phyloP scores from a whole-genome alignment of 2,113 vertebrate species.

The Alligator sinensis region DNA sequence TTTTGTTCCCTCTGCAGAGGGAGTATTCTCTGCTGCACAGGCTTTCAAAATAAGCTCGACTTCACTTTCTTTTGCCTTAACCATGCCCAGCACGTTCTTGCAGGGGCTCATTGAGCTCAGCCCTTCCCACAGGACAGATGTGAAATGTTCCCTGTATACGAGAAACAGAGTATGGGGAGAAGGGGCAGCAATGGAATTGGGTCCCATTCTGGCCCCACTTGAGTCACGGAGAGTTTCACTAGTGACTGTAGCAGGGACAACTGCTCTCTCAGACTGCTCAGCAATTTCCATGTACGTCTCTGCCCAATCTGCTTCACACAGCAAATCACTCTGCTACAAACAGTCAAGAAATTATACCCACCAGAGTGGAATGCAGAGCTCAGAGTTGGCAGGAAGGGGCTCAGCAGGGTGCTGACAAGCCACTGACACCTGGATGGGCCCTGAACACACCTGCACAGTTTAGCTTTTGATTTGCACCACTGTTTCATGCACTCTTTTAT shows the following conservation, averaged over 20 bases:
- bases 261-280: background rate
- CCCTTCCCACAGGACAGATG: background rate
- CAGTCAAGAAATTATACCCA: background rate
- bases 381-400: background rate
- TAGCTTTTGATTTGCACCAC: background rate
- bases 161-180: background rate
- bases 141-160: background rate
- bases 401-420: background rate
- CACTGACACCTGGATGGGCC: background rate
- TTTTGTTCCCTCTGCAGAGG: background rate
- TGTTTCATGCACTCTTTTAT: background rate
- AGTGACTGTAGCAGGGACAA: background rate
- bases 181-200: background rate
- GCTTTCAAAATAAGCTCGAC: background rate
- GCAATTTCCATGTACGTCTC: background rate
- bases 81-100: background rate
- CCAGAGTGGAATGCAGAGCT: background rate
- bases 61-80: background rate
- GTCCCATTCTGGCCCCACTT: background rate
- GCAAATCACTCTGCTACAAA: background rate
- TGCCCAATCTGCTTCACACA: background rate
- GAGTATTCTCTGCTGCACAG: too few species aligned
- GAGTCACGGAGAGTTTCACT: background rate
- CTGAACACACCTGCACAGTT: background rate
- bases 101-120: background rate